These are phyloP conservation scores for Vicugna pacos DNA, from an alignment of 2,113 vertebrate species.

Conservation along the genomic window DNA sequence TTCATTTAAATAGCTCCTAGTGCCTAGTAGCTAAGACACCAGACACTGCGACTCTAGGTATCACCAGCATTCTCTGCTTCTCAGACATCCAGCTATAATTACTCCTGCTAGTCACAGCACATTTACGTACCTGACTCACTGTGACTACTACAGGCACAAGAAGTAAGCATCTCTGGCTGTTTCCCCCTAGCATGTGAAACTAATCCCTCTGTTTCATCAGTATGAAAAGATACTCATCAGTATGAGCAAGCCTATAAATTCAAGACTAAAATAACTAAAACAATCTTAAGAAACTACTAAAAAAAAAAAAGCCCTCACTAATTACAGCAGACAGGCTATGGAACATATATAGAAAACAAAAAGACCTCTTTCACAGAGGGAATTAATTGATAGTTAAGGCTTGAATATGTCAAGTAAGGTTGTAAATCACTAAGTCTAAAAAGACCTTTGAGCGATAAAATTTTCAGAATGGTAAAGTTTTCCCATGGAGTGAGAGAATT, in stretches of 20 bases:
- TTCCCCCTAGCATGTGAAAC: not conserved
- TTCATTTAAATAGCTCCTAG: not conserved
- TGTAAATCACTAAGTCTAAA: slow-evolving; percentile 31
- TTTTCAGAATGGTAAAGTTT: not conserved
- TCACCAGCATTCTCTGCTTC: not conserved
- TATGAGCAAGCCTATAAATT: slow-evolving; percentile 6
- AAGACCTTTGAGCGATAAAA: slow-evolving; percentile 31
- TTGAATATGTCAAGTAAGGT: not conserved
- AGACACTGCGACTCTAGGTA: not conserved
- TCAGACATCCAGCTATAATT: not conserved
- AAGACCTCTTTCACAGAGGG: slow-evolving; percentile 11
- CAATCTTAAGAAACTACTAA: not conserved
- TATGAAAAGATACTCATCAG: not conserved
- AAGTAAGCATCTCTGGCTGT: not conserved
- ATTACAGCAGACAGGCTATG: not conserved
- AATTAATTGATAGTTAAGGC: slow-evolving; percentile 9
- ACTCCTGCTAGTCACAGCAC: not conserved
- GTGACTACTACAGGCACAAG: not conserved
- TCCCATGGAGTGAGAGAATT: not conserved
- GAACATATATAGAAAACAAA: not conserved
- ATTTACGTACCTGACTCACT: not conserved
- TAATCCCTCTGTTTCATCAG: not conserved
- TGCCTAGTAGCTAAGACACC: not conserved
- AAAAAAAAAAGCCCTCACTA: not conserved
- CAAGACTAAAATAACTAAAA: slow-evolving; percentile 43